These are phyloP conservation scores for Toxotes lorentzi DNA, from an alignment of 2,797 vertebrate genomes.

Conservation along the genomic window DNA sequence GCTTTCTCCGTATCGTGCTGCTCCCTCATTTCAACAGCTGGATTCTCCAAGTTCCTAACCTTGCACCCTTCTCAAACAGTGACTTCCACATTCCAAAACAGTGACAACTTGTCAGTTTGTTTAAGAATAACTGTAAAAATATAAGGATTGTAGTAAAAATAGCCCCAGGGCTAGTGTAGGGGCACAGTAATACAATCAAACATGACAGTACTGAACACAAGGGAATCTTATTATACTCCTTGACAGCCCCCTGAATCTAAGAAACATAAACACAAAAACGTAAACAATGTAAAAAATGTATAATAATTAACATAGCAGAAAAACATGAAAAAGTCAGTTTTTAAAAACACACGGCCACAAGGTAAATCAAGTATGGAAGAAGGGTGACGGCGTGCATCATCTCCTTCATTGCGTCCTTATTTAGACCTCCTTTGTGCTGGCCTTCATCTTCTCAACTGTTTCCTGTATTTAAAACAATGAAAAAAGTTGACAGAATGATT, in stretches of 20 bases:
- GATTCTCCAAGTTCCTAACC: slow-evolving; percentile 14
- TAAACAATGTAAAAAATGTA: slow-evolving; percentile 62
- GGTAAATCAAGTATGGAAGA: slow-evolving; percentile 80
- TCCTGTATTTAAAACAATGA: slow-evolving; percentile 82
- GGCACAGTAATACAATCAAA: slow-evolving; percentile 81
- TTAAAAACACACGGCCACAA: slow-evolving; percentile 74
- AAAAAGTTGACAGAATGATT: not conserved
- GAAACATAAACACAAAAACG: slow-evolving; percentile 77
- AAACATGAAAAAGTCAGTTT: slow-evolving; percentile 78
- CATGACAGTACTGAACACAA: slow-evolving; percentile 82
- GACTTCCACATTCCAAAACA: slow-evolving; percentile 58
- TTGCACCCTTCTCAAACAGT: slow-evolving; percentile 47
- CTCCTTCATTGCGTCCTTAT: slow-evolving; percentile 62
- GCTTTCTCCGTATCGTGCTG: slow-evolving; percentile 5
- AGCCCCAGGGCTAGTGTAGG: slow-evolving; percentile 73
- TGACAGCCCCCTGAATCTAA: slow-evolving; percentile 71
- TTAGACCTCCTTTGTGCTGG: slow-evolving; percentile 94
- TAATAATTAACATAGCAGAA: slow-evolving; percentile 81
- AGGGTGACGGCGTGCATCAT: slow-evolving; percentile 64
- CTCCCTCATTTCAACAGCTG: slow-evolving; percentile 33
- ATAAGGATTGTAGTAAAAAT: slow-evolving; percentile 74
- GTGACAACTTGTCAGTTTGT: slow-evolving; percentile 55
- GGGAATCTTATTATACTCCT: slow-evolving; percentile 69
- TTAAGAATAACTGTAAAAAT: slow-evolving; percentile 70
- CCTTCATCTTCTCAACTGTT: slow-evolving; percentile 93